Conservation (phyloP, 2,113 vertebrate species). For the Macrotis lagotis region DNA sequence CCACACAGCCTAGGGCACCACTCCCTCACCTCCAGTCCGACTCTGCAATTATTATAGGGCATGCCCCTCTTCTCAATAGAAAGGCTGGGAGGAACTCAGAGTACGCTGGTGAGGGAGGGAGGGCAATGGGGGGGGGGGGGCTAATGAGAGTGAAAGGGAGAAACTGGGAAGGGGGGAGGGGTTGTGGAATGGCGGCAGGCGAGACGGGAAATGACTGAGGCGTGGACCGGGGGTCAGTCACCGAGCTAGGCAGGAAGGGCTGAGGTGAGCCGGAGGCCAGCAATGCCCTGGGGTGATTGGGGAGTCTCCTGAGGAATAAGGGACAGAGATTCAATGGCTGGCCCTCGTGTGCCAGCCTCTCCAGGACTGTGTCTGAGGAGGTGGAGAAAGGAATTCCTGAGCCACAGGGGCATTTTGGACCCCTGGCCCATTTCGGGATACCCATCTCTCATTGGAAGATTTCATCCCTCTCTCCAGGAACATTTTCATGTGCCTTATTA, state of each 20-base stretch:
- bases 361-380: constrained; percentile 2
- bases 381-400: background rate
- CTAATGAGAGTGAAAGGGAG: constrained; percentile 75
- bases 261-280: constrained; percentile 76
- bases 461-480: background rate
- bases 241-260: constrained; percentile 79
- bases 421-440: too few species aligned
- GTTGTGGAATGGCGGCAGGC: constrained; percentile 79
- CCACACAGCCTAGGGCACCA: background rate
- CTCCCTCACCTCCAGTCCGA: too few species aligned
- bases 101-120: constrained; percentile 29
- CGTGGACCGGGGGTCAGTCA: constrained; percentile 80
- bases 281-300: constrained; percentile 68
- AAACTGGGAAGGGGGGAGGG: constrained; percentile 74
- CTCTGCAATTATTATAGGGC: background rate
- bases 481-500: background rate
- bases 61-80: background rate
- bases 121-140: constrained; percentile 59
- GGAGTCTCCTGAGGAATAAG: constrained; percentile 3
- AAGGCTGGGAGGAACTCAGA: background rate
- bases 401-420: too few species aligned
- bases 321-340: background rate
- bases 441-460: background rate
- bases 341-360: background rate
- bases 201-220: constrained; percentile 82